Evolutionary conservation across 2,797 vertebrate species (phyloP).

Genomic region (Pipistrellus pygmaeus): DNA sequence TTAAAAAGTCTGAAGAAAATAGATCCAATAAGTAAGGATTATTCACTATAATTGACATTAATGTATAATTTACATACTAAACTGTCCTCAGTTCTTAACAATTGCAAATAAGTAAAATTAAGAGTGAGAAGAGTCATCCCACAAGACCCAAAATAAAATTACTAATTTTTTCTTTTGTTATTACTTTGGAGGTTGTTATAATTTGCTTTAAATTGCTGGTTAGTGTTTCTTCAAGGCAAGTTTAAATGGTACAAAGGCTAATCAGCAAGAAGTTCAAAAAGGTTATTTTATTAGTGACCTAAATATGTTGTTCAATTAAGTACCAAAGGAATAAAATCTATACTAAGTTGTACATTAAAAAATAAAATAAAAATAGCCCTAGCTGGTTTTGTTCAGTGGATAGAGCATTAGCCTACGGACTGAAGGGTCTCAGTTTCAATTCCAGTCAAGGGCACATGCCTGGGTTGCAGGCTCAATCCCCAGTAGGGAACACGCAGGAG

Average conservation of each 20-base stretch:
- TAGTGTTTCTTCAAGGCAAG: slow-evolving; percentile 25
- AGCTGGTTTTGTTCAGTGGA: no score
- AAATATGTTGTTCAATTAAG: slow-evolving; percentile 40
- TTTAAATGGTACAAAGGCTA: slow-evolving; percentile 53
- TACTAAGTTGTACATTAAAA: slow-evolving; percentile 29
- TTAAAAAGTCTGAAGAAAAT: slow-evolving; percentile 67
- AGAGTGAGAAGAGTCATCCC: slow-evolving; percentile 51
- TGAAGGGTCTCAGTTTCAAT: no score
- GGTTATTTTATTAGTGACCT: slow-evolving; percentile 42
- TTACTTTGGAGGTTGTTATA: slow-evolving; percentile 56
- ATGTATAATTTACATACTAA: slow-evolving; percentile 66
- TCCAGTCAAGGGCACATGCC: no score
- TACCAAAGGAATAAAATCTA: slow-evolving; percentile 6
- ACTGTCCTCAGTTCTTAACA: slow-evolving; percentile 65
- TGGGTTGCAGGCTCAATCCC: no score
- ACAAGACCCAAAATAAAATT: slow-evolving; percentile 53
- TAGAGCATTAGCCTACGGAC: no score
- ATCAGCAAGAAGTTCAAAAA: slow-evolving; percentile 64
- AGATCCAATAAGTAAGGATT: slow-evolving; percentile 57
- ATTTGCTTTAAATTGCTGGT: slow-evolving; percentile 60
- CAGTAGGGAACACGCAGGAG: no score
- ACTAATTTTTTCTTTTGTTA: slow-evolving; percentile 51
- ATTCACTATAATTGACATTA: slow-evolving; percentile 74
- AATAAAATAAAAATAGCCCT: background rate
- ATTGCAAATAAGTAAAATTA: slow-evolving; percentile 69